phyloP scores from a whole-genome alignment of 1,140 invertebrate species.

The Goniozus legneri region DNA sequence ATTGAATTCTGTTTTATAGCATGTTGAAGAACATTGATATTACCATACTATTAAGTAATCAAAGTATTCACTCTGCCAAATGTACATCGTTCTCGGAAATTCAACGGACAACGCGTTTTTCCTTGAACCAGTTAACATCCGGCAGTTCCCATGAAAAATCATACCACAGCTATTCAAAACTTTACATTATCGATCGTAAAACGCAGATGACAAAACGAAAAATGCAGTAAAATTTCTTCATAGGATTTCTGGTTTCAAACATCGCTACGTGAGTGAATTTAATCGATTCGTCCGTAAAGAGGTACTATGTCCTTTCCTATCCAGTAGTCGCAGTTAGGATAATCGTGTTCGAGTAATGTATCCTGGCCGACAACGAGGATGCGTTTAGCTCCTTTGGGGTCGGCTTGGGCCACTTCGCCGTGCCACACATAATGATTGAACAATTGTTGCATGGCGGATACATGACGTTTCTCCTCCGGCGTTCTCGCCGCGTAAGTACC shows the following conservation, averaged over 20 bases:
- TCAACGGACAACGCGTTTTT: neutral
- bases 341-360: slow-evolving; percentile 57
- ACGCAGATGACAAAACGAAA: neutral
- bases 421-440: slow-evolving; percentile 79
- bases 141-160: neutral
- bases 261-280: slow-evolving; percentile 19
- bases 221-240: neutral
- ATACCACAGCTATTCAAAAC: too few species aligned
- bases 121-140: neutral
- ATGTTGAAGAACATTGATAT: too few species aligned
- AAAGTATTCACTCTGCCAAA: too few species aligned
- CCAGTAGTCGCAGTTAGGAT: slow-evolving; percentile 73
- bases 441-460: slow-evolving; percentile 74
- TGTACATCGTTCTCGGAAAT: neutral
- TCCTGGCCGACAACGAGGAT: slow-evolving; percentile 70
- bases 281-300: slow-evolving; percentile 63
- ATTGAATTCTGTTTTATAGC: too few species aligned
- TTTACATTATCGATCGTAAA: neutral
- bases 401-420: slow-evolving; percentile 60
- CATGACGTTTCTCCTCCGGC: slow-evolving; percentile 68
- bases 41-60: too few species aligned
- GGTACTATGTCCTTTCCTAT: slow-evolving; percentile 71
- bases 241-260: neutral
- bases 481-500: slow-evolving; percentile 69
- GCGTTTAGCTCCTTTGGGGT: slow-evolving; percentile 48